A percentile compares a stretch with the other conserved stretches of the same genome.
phyloP scores from a whole-genome alignment of 1,140 invertebrate species.

The Leptinotarsa defecta region DNA sequence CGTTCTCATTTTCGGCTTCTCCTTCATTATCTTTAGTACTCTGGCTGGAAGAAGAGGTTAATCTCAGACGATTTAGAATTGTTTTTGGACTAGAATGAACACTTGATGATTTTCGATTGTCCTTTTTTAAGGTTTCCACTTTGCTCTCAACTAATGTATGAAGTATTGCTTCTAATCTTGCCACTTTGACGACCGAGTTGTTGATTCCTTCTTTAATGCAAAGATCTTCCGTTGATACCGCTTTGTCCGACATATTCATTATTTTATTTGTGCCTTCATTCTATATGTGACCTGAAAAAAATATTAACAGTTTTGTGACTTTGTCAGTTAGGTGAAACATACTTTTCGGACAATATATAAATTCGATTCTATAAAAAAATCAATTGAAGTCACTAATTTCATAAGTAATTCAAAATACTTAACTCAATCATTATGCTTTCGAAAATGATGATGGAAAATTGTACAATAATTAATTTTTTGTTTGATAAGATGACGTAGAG shows the following conservation, averaged over 20 bases:
- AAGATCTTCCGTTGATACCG: conserved; percentile 69
- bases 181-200: conserved; percentile 57
- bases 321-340: too few species aligned
- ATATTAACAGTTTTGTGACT: too few species aligned
- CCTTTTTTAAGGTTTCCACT: conserved; percentile 55
- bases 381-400: too few species aligned
- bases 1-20: background rate
- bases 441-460: too few species aligned
- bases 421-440: too few species aligned
- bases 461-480: too few species aligned
- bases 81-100: conserved; percentile 49
- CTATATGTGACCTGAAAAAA: too few species aligned
- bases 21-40: conserved; percentile 31
- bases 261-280: too few species aligned
- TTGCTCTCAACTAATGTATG: conserved; percentile 69
- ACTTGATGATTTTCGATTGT: conserved; percentile 44
- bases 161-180: conserved; percentile 67
- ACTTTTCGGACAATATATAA: too few species aligned
- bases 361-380: too few species aligned
- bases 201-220: conserved; percentile 45
- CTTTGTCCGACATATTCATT: conserved; percentile 60
- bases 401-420: too few species aligned
- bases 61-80: conserved; percentile 48
- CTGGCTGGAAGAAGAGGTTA: conserved; percentile 45
- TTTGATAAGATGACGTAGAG: too few species aligned